phyloP scores from a whole-genome alignment of 2,888 invertebrate species.

The Endotricha flammealis region DNA sequence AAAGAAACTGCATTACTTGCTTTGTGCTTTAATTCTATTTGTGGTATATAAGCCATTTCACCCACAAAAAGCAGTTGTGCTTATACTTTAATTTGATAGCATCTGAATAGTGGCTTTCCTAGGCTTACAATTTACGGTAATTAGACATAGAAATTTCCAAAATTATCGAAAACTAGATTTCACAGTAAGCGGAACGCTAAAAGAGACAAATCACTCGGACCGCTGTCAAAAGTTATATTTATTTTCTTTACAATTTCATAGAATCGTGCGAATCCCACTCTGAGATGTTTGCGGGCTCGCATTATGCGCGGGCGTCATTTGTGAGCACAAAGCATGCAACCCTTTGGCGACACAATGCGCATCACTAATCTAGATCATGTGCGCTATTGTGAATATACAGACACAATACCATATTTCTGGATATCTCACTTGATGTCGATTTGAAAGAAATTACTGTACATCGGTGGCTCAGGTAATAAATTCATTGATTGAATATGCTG shows the following conservation, averaged over 20 bases:
- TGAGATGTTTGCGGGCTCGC: constrained; percentile 38
- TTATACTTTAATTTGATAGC: too few species aligned
- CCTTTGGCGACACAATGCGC: constrained; percentile 60
- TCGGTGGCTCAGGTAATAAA: constrained; percentile 15
- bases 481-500: constrained; percentile 8
- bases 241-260: constrained; percentile 51
- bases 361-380: constrained; percentile 63
- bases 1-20: too few species aligned
- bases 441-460: constrained; percentile 31
- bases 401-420: constrained; percentile 31
- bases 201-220: constrained; percentile 21
- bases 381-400: constrained; percentile 34
- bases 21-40: too few species aligned
- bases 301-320: constrained; percentile 37
- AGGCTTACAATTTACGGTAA: too few species aligned
- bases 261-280: constrained; percentile 36
- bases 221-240: constrained; percentile 40
- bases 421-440: constrained; percentile 54
- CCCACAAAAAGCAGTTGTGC: too few species aligned
- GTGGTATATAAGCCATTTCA: too few species aligned
- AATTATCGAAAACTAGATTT: too few species aligned
- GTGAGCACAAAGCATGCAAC: constrained; percentile 46
- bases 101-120: too few species aligned
- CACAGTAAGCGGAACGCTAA: constrained; percentile 7
- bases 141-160: too few species aligned